phyloP scores from a whole-genome alignment of 2,797 vertebrate species.

The Ptychadena robeensis region DNA sequence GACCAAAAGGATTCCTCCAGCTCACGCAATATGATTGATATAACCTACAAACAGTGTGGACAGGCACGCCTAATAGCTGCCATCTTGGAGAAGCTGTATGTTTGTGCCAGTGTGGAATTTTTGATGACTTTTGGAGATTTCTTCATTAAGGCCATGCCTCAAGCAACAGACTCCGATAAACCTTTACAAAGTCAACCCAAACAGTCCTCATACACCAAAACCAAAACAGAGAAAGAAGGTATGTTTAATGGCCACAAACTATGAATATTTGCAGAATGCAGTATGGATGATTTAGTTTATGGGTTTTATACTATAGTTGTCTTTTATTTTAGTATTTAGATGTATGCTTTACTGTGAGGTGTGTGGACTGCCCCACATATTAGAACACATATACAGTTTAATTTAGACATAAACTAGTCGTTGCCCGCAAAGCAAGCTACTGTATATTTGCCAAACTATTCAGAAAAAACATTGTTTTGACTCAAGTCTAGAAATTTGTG shows the following conservation, averaged over 20 bases:
- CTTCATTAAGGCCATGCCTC: slow-evolving; percentile 89
- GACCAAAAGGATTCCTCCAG: slow-evolving; percentile 78
- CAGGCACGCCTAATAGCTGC: slow-evolving; percentile 77
- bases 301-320: too few species aligned
- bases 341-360: too few species aligned
- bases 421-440: too few species aligned
- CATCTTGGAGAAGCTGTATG: slow-evolving; percentile 87
- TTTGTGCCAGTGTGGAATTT: slow-evolving; percentile 96
- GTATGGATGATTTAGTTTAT: too few species aligned
- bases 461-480: too few species aligned
- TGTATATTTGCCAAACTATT: too few species aligned
- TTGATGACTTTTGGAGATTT: slow-evolving; percentile 91
- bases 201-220: slow-evolving; percentile 72
- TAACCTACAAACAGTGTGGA: slow-evolving; percentile 80
- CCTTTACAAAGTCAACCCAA: slow-evolving; percentile 76
- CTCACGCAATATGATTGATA: slow-evolving; percentile 83
- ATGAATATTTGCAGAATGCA: background rate
- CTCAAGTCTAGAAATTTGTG: too few species aligned
- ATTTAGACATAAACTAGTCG: too few species aligned
- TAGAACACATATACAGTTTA: too few species aligned
- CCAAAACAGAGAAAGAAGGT: slow-evolving; percentile 70
- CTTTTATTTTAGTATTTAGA: too few species aligned
- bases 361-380: too few species aligned
- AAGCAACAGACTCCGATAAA: slow-evolving; percentile 70
- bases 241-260: background rate